Evolutionary conservation across 2,888 invertebrate species (phyloP).

Genomic region (Alsophila aescularia): DNA sequence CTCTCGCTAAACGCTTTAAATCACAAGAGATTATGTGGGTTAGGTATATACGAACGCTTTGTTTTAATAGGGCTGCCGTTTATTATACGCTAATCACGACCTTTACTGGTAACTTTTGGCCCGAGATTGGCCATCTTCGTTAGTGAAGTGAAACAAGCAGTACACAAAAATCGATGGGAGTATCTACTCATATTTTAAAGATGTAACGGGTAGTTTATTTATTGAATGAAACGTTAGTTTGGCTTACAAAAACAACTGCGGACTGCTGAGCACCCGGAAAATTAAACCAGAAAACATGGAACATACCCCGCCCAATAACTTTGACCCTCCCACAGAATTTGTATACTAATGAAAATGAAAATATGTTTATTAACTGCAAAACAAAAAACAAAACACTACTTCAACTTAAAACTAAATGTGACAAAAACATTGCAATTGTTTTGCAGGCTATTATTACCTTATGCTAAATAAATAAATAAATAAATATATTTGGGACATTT

Average conservation of each 20-base stretch:
- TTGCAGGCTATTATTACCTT: too few species aligned
- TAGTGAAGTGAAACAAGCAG: neutral
- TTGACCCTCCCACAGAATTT: too few species aligned
- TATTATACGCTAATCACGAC: constrained; percentile 24
- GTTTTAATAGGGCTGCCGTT: constrained; percentile 33
- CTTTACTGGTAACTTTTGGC: constrained; percentile 6
- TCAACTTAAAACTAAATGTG: too few species aligned
- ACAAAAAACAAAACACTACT: too few species aligned
- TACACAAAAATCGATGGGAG: too few species aligned
- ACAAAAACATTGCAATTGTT: too few species aligned
- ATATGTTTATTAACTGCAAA: too few species aligned
- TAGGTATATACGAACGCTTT: constrained; percentile 28
- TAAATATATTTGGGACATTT: too few species aligned
- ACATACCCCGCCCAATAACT: constrained; percentile 1
- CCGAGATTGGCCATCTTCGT: constrained; percentile 2
- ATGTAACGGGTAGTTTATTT: neutral
- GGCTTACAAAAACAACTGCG: neutral
- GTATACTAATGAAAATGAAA: too few species aligned
- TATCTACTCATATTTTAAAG: too few species aligned
- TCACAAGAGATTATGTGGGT: constrained; percentile 35
- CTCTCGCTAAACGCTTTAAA: constrained; percentile 32
- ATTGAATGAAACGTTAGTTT: neutral
- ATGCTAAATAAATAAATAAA: too few species aligned
- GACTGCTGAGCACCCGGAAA: constrained; percentile 16
- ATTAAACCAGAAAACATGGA: constrained; percentile 13